Conservation (phyloP, 2,888 invertebrate species). For the Caradrina kadenii region DNA sequence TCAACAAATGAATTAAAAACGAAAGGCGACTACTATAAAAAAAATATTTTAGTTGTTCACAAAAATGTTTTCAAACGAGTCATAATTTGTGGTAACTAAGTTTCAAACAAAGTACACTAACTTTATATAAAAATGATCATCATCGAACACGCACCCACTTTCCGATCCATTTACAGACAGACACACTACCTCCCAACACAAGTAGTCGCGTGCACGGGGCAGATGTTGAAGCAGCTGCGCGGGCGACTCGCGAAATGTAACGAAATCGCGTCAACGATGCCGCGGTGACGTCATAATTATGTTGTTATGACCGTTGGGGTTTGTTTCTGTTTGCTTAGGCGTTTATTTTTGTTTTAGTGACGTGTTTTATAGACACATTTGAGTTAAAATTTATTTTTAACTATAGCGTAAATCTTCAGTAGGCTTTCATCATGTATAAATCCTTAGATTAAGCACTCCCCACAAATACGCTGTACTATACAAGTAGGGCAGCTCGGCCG, state of each 20-base stretch:
- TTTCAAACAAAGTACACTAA: conserved; percentile 18
- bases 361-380: conserved; percentile 11
- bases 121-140: conserved; percentile 29
- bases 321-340: conserved; percentile 42
- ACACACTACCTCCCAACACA: conserved; percentile 26
- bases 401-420: no score
- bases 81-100: not conserved
- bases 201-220: conserved; percentile 68
- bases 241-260: conserved; percentile 63
- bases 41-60: no score
- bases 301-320: conserved; percentile 56
- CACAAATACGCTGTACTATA: conserved; percentile 33
- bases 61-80: no score
- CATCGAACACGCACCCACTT: conserved; percentile 32
- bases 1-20: no score
- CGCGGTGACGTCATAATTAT: conserved; percentile 60
- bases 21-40: no score
- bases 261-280: conserved; percentile 59
- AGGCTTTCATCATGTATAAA: not conserved
- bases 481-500: conserved; percentile 60
- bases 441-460: conserved; percentile 21
- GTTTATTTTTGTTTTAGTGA: conserved; percentile 41
- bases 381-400: not conserved
- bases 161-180: conserved; percentile 40
- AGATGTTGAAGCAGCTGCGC: conserved; percentile 75